Conservation (phyloP, 1,140 invertebrate species). For the Drosophila orena region DNA sequence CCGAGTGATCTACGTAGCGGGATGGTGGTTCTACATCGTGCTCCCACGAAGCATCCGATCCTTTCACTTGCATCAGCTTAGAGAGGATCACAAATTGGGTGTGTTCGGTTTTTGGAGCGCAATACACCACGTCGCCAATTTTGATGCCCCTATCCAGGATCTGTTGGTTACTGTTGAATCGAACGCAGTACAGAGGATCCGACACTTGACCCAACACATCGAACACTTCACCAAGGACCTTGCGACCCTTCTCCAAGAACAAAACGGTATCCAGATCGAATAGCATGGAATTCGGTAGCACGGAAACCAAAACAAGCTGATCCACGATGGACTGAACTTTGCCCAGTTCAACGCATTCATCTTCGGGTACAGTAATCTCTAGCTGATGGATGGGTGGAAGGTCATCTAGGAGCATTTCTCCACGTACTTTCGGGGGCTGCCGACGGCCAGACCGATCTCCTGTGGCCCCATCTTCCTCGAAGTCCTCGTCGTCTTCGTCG, state of each 20-base stretch:
- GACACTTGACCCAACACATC: slow-evolving; percentile 94
- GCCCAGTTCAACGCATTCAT: slow-evolving; percentile 91
- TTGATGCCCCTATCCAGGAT: slow-evolving; percentile 88
- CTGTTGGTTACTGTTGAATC: slow-evolving; percentile 92
- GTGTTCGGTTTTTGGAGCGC: slow-evolving; percentile 90
- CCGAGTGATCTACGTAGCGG: slow-evolving; percentile 91
- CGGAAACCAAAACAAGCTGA: slow-evolving; percentile 90
- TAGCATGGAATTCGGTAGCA: slow-evolving; percentile 89
- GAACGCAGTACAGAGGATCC: slow-evolving; percentile 92
- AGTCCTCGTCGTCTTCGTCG: slow-evolving; percentile 77
- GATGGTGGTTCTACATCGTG: slow-evolving; percentile 92
- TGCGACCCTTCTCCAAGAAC: slow-evolving; percentile 90
- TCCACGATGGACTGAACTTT: slow-evolving; percentile 90
- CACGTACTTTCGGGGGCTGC: slow-evolving; percentile 67
- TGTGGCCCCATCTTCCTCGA: slow-evolving; percentile 45
- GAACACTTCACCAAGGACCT: slow-evolving; percentile 92
- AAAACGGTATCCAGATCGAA: slow-evolving; percentile 94
- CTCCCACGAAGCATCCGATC: slow-evolving; percentile 93
- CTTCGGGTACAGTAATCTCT: slow-evolving; percentile 90
- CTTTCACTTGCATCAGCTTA: slow-evolving; percentile 90
- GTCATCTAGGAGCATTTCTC: slow-evolving; percentile 87
- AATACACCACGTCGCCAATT: slow-evolving; percentile 90
- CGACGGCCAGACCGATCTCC: slow-evolving; percentile 31
- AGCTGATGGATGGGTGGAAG: slow-evolving; percentile 94
- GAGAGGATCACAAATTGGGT: slow-evolving; percentile 91